Evolutionary conservation across 2,113 vertebrate genomes (phyloP).

Genomic region (Irena cyanogastra): DNA sequence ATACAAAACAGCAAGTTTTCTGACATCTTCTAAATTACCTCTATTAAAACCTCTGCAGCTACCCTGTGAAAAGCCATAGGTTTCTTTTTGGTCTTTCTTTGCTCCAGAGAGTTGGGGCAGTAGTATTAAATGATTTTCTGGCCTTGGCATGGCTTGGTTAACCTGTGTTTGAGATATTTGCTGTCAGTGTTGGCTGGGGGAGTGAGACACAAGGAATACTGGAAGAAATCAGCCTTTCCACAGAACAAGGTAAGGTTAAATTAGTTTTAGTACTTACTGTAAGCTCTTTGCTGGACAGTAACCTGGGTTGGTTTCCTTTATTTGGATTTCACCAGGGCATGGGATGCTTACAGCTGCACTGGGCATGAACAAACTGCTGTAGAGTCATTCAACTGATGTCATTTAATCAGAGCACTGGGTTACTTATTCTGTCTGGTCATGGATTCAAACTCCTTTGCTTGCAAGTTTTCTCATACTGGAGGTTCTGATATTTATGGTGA

Average conservation of each 20-base stretch:
- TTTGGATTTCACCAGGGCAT: background rate
- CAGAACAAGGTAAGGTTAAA: background rate
- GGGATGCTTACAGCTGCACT: background rate
- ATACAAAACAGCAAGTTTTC: background rate
- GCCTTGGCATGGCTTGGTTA: background rate
- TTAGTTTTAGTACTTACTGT: background rate
- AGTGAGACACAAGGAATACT: background rate
- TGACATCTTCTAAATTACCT: background rate
- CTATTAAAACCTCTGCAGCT: background rate
- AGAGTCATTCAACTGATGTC: background rate
- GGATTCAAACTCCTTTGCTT: background rate
- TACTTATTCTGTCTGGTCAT: background rate
- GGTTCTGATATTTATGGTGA: background rate
- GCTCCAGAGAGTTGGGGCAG: background rate
- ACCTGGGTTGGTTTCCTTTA: background rate
- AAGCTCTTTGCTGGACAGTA: background rate
- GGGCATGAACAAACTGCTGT: background rate
- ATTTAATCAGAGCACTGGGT: background rate
- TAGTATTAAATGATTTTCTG: background rate
- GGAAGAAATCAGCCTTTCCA: background rate
- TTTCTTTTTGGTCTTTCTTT: background rate
- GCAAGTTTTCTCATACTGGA: background rate
- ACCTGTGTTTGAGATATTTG: background rate
- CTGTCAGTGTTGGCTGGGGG: background rate
- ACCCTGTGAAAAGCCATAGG: background rate